Conservation (phyloP, 2,888 invertebrate species). For the Lomographa bimaculata region DNA sequence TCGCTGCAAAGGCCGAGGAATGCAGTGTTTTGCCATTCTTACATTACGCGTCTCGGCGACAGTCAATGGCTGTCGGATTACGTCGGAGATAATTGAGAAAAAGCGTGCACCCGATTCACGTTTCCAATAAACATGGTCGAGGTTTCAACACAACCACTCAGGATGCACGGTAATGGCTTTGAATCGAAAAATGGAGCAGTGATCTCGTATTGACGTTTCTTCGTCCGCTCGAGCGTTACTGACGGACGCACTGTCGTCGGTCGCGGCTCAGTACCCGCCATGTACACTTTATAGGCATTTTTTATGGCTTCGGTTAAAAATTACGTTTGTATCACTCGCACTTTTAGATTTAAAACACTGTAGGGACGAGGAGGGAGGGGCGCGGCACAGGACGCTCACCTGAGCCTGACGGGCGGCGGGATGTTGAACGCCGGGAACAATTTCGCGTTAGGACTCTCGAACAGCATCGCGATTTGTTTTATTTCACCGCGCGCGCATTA, state of each 20-base stretch:
- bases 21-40: constrained; percentile 33
- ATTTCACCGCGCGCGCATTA: constrained; percentile 70
- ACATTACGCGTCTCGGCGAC: constrained; percentile 11
- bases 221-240: constrained; percentile 52
- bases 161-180: constrained; percentile 31
- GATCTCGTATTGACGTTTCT: constrained; percentile 66
- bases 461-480: constrained; percentile 84
- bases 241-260: constrained; percentile 55
- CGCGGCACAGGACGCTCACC: constrained; percentile 55
- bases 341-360: constrained; percentile 33
- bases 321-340: constrained; percentile 52
- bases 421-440: constrained; percentile 87
- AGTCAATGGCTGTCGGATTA: constrained; percentile 15
- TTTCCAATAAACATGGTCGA: constrained; percentile 18
- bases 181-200: constrained; percentile 39
- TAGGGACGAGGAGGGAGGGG: constrained; percentile 21
- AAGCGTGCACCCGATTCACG: constrained; percentile 26
- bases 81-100: constrained; percentile 19
- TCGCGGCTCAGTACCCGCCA: constrained; percentile 47
- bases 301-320: constrained; percentile 58
- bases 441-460: constrained; percentile 89
- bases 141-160: constrained; percentile 16
- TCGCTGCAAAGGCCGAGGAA: constrained; percentile 31
- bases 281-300: constrained; percentile 61
- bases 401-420: constrained; percentile 86